Conservation (phyloP, 35 echinoderm and acorn worm species). For the Hemicentrotus pulcherrimus region DNA sequence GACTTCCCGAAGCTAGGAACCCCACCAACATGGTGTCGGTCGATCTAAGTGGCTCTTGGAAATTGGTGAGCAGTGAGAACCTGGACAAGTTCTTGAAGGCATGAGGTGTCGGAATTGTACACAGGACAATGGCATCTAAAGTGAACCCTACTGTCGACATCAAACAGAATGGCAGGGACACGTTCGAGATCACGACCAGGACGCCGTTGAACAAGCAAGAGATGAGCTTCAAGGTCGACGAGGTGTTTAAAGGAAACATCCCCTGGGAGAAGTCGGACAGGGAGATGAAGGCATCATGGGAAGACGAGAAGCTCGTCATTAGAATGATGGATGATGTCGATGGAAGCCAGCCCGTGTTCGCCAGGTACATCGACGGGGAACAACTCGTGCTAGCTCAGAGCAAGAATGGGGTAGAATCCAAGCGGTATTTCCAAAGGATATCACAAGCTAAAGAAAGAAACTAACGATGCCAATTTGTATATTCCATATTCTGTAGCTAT, state of each 20-base stretch:
- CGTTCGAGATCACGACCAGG: conserved; percentile 52
- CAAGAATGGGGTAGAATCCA: conserved; percentile 59
- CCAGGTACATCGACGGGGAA: conserved; percentile 63
- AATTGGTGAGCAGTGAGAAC: conserved; percentile 69
- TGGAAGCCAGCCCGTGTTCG: conserved; percentile 8
- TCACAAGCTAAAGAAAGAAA: background rate
- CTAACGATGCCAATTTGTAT: background rate
- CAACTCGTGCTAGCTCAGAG: conserved; percentile 64
- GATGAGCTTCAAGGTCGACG: conserved; percentile 55
- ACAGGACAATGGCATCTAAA: conserved; percentile 55
- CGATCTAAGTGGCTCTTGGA: conserved; percentile 69
- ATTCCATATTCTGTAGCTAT: too few species aligned
- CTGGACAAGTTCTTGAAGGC: conserved; percentile 81
- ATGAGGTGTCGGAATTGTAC: conserved; percentile 48
- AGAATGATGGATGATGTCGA: conserved; percentile 50
- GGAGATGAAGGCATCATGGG: conserved; percentile 57
- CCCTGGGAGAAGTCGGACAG: conserved; percentile 70
- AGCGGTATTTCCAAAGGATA: conserved; percentile 64
- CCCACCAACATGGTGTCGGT: background rate
- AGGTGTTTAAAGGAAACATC: conserved; percentile 43
- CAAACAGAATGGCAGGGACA: conserved; percentile 39
- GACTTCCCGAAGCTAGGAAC: background rate
- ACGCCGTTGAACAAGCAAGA: conserved; percentile 30
- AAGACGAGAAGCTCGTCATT: conserved; percentile 66
- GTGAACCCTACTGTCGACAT: conserved; percentile 58